Evolutionary conservation across 2,113 vertebrate genomes (phyloP).

Genomic region (Nycticebus coucang): DNA sequence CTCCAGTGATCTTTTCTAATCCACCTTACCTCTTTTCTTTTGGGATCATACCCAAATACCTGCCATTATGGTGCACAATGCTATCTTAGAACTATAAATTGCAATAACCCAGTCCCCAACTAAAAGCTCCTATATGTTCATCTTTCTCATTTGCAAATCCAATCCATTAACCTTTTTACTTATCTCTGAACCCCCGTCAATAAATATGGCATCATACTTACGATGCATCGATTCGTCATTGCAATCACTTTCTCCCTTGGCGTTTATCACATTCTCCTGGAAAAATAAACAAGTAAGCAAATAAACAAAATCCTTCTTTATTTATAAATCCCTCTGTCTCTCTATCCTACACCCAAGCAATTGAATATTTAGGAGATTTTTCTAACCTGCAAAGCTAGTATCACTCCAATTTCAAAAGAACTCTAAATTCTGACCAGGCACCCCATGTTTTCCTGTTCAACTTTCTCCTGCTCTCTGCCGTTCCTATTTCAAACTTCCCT

Average conservation of each 20-base stretch:
- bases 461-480: neutral
- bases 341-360: neutral
- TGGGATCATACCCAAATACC: neutral
- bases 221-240: neutral
- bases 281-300: neutral
- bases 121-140: neutral
- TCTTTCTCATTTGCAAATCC: neutral
- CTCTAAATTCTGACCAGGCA: neutral
- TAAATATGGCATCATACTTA: neutral
- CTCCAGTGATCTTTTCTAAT: neutral
- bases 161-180: neutral
- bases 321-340: neutral
- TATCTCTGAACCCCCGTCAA: neutral
- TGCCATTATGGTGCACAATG: neutral
- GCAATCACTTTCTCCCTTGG: neutral
- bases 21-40: neutral
- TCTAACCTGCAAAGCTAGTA: neutral
- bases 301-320: neutral
- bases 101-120: neutral
- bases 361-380: neutral
- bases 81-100: neutral
- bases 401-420: neutral
- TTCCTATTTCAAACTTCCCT: neutral
- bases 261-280: neutral
- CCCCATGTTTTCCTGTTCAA: neutral